Percentiles rank a stretch among this genome's conserved stretches.
Evolutionary conservation across 2,888 invertebrate species (phyloP).

Genomic region (Tetrapedia diversipes): DNA sequence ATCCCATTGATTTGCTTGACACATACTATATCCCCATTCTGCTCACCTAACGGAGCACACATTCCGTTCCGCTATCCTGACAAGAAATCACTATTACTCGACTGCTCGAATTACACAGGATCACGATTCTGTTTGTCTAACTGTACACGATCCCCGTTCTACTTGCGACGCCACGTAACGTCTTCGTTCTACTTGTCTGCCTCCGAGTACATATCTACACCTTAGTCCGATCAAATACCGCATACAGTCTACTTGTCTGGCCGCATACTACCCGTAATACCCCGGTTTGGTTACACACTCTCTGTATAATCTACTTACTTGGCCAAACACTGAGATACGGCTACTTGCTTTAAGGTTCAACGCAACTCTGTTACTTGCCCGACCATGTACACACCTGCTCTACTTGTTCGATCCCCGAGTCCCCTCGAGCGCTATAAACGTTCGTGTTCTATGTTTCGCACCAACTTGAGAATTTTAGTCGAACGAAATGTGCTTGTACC

Average conservation of each 20-base stretch:
- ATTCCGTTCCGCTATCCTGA: background rate
- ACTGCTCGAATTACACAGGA: background rate
- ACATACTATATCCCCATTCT: background rate
- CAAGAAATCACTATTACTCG: background rate
- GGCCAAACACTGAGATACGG: background rate
- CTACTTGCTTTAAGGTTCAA: background rate
- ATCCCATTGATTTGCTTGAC: background rate
- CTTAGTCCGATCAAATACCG: background rate
- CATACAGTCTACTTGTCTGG: slow-evolving; percentile 9
- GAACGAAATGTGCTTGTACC: too few species aligned
- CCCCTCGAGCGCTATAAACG: slow-evolving; percentile 1
- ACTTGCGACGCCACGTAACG: background rate
- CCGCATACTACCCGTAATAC: background rate
- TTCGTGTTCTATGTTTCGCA: background rate
- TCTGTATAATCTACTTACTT: slow-evolving; percentile 10
- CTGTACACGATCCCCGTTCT: background rate
- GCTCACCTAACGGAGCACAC: background rate
- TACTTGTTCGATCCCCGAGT: background rate
- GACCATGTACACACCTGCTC: background rate
- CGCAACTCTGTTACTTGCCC: background rate
- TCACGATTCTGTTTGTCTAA: background rate
- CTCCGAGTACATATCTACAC: background rate
- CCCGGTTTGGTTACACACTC: background rate
- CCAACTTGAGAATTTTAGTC: too few species aligned
- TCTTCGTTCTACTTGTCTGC: background rate